These are phyloP conservation scores for Micropterix aruncella DNA, from an alignment of 2,888 invertebrate species.

Conservation along the genomic window DNA sequence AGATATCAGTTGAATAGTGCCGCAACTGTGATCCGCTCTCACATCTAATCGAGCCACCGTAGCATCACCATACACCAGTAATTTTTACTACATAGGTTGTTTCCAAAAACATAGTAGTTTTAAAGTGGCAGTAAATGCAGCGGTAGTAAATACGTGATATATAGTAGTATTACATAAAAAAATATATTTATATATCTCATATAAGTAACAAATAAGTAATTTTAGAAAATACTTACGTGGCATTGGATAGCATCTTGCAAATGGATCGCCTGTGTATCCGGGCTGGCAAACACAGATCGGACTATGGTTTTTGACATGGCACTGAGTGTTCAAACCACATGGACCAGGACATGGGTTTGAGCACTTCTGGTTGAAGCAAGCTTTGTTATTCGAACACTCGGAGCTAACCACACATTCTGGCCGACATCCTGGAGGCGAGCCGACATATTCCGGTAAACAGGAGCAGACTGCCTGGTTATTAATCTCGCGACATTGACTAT, in stretches of 20 bases:
- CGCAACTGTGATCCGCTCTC: too few relatives aligned
- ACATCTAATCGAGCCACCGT: too few relatives aligned
- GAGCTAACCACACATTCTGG: conserved; percentile 68
- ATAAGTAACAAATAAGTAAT: not conserved
- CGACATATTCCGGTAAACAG: conserved; percentile 55
- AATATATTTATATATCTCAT: not conserved
- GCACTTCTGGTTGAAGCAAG: conserved; percentile 68
- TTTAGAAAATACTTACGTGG: conserved; percentile 23
- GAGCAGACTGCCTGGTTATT: conserved; percentile 64
- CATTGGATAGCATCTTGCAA: conserved; percentile 43
- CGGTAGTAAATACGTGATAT: too few relatives aligned
- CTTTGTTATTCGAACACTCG: conserved; percentile 56
- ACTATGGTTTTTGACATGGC: conserved; percentile 64
- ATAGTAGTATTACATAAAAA: too few relatives aligned
- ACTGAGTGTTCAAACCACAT: conserved; percentile 53
- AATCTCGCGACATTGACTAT: conserved; percentile 55
- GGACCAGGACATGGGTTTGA: conserved; percentile 59
- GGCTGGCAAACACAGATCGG: conserved; percentile 60
- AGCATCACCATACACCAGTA: too few relatives aligned
- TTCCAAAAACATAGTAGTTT: too few relatives aligned
- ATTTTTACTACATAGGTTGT: too few relatives aligned
- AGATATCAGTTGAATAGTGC: too few relatives aligned
- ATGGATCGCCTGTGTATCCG: conserved; percentile 53
- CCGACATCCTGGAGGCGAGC: conserved; percentile 61
- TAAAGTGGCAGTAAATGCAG: too few relatives aligned